phyloP scores from a whole-genome alignment of 92 coral and sea anemone species.

The Nematostella vectensis region DNA sequence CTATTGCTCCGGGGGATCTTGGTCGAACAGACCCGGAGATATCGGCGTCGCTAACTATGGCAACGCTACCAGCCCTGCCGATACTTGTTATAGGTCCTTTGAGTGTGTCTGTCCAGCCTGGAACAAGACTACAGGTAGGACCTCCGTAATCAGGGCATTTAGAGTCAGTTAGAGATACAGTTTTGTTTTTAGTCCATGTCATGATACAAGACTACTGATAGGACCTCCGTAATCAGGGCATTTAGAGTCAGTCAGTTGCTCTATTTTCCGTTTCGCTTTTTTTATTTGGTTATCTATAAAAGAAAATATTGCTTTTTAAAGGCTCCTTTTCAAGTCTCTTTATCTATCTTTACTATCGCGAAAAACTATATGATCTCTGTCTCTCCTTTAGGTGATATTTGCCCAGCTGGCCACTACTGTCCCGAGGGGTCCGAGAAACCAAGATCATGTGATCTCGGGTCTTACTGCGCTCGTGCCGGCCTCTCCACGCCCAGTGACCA shows the following conservation, averaged over 20 bases:
- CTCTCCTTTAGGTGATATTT: conserved; percentile 70
- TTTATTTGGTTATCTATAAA: no score
- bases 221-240: no score
- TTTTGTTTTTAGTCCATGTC: no score
- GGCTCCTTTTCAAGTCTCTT: no score
- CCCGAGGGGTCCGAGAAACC: conserved; percentile 76
- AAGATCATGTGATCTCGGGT: conserved; percentile 64
- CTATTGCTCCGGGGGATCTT: conserved; percentile 85
- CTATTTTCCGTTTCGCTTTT: no score
- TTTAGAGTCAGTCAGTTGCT: no score
- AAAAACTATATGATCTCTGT: no score
- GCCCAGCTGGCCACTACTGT: conserved; percentile 89
- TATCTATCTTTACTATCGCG: no score
- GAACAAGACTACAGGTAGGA: conserved; percentile 95
- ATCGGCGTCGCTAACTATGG: conserved; percentile 59
- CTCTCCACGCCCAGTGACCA: conserved; percentile 48
- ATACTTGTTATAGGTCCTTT: conserved; percentile 69
- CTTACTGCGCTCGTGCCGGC: conserved; percentile 75
- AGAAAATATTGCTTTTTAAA: no score
- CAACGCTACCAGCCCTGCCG: conserved; percentile 74
- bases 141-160: no score
- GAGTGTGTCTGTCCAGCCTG: conserved; percentile 97
- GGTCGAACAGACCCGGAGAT: conserved; percentile 81
- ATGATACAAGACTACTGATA: no score
- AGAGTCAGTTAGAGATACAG: no score